Percentiles rank a stretch among this genome's conserved stretches.
These are phyloP conservation scores for Melangyna quadrimaculata DNA, from an alignment of 2,888 invertebrate genomes.

Conservation along the genomic window DNA sequence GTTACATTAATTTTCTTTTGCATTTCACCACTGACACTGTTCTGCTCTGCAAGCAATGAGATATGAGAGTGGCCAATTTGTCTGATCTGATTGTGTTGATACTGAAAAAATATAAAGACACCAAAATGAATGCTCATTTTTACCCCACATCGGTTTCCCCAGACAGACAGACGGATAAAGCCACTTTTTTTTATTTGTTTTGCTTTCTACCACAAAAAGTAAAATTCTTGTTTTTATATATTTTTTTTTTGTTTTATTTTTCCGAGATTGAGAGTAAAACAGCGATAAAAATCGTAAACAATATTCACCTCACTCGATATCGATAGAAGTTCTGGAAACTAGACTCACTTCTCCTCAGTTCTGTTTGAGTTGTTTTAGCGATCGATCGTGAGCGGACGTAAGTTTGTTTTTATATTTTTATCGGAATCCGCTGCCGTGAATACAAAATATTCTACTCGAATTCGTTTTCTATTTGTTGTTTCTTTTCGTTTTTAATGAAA, in stretches of 20 bases:
- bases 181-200: not conserved
- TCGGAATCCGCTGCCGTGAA: not conserved
- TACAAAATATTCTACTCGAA: not conserved
- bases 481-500: not conserved
- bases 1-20: not conserved
- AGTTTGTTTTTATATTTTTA: not conserved
- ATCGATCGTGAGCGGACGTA: slow-evolving; percentile 64
- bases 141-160: not conserved
- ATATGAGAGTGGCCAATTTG: slow-evolving; percentile 35
- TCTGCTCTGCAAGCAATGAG: no score
- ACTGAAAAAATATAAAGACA: not conserved
- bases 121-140: not conserved
- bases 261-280: slow-evolving; percentile 18
- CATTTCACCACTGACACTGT: slow-evolving; percentile 15
- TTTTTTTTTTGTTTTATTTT: not conserved
- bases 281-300: not conserved
- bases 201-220: not conserved
- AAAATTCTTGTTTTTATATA: slow-evolving; percentile 13
- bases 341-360: slow-evolving; percentile 65
- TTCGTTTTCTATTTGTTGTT: not conserved
- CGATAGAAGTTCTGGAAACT: slow-evolving; percentile 60
- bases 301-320: slow-evolving; percentile 65
- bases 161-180: not conserved
- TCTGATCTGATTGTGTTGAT: slow-evolving; percentile 15
- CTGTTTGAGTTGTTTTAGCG: slow-evolving; percentile 72